Conservation (phyloP, 2,113 vertebrate genomes). For the Oxyura jamaicensis region DNA sequence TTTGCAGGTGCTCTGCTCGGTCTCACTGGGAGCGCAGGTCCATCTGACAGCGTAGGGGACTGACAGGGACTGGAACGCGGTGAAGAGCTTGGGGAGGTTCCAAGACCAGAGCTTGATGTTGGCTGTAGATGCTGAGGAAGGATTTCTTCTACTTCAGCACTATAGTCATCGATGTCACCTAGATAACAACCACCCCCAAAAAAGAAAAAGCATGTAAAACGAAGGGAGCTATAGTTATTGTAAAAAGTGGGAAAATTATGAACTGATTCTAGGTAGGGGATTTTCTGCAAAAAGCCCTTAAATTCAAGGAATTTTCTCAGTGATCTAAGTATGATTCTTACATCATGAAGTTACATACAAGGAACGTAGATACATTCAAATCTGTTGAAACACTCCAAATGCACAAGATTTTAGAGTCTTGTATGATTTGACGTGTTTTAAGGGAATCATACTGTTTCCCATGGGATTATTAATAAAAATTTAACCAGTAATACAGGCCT, state of each 20-base stretch:
- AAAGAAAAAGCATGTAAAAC: neutral
- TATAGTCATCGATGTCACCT: conserved; percentile 94
- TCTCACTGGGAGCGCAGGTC: conserved; percentile 76
- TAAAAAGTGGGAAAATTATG: neutral
- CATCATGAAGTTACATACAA: neutral
- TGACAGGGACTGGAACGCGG: conserved; percentile 91
- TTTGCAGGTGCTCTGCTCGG: conserved; percentile 82
- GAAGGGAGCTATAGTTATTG: neutral
- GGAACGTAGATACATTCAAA: neutral
- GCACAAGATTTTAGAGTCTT: neutral
- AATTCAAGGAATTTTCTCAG: neutral
- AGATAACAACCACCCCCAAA: neutral
- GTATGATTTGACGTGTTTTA: neutral
- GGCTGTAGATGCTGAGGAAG: conserved; percentile 94
- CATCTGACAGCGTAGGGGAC: conserved; percentile 90
- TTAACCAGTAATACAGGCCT: neutral
- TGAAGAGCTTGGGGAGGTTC: conserved; percentile 87
- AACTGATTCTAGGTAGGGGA: neutral
- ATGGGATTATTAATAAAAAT: neutral
- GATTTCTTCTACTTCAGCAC: conserved; percentile 91
- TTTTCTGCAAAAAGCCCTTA: neutral
- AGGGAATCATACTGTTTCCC: neutral
- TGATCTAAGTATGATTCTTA: neutral
- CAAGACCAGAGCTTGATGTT: conserved; percentile 77
- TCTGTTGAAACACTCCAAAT: neutral